Conservation (phyloP, 2,888 invertebrate species). For the Tetanocera ferruginea region DNA sequence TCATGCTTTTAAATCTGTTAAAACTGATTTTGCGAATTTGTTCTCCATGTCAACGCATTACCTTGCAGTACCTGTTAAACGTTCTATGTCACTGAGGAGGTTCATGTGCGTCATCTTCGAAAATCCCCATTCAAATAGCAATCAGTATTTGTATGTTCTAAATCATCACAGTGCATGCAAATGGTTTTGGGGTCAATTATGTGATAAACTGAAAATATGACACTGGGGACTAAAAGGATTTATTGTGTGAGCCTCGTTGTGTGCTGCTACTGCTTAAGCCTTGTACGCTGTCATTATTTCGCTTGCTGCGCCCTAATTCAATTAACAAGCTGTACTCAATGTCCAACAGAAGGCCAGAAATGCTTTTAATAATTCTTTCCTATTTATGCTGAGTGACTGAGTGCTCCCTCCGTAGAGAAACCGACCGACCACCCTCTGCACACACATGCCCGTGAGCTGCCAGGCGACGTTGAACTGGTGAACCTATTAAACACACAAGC, state of each 20-base stretch:
- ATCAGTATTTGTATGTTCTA: too few species aligned
- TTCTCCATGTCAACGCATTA: too few species aligned
- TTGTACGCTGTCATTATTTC: conserved; percentile 31
- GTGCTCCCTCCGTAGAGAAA: neutral
- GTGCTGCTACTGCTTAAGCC: conserved; percentile 46
- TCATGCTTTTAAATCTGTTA: too few species aligned
- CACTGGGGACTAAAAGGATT: conserved; percentile 42
- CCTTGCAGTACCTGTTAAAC: too few species aligned
- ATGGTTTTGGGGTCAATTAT: neutral
- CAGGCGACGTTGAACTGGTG: conserved; percentile 5
- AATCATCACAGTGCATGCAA: neutral
- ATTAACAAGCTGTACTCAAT: conserved; percentile 54
- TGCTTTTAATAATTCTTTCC: conserved; percentile 41
- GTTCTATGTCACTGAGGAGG: too few species aligned
- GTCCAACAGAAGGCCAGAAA: conserved; percentile 38
- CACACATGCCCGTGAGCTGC: neutral
- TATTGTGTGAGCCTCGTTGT: conserved; percentile 25
- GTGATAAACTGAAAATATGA: neutral
- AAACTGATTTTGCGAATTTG: too few species aligned
- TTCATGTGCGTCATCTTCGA: too few species aligned
- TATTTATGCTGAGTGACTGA: conserved; percentile 27
- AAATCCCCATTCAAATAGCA: too few species aligned
- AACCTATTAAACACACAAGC: neutral
- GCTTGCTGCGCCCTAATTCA: conserved; percentile 53
- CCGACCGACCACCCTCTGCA: neutral